phyloP scores from a whole-genome alignment of 2,888 invertebrate species.

The Lasioglossum figueresi region DNA sequence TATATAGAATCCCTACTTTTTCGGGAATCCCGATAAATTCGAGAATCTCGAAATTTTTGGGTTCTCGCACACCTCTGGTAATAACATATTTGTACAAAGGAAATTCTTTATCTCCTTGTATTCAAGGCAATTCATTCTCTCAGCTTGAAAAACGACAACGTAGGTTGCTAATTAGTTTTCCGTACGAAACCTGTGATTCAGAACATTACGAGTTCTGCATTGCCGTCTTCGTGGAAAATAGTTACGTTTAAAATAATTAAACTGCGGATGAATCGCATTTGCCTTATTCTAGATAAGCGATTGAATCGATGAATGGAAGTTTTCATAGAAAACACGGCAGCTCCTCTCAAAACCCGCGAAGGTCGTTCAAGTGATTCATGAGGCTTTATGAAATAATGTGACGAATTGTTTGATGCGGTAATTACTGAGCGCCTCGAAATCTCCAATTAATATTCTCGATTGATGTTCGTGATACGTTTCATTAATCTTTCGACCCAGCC shows the following conservation, averaged over 20 bases:
- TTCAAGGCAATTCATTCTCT: conserved; percentile 2
- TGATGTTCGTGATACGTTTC: conserved; percentile 32
- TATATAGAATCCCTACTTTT: too few species aligned
- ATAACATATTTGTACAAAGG: not conserved
- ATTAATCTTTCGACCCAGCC: conserved; percentile 41
- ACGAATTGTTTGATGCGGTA: not conserved
- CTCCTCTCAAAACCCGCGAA: not conserved
- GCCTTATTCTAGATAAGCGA: not conserved
- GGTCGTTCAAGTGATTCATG: not conserved
- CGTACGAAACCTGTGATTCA: conserved; percentile 47
- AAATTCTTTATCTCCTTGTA: not conserved
- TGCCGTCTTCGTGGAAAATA: not conserved
- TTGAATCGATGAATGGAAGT: not conserved
- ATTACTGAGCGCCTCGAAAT: conserved; percentile 26
- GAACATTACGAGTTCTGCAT: conserved; percentile 39
- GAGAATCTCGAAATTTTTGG: too few species aligned
- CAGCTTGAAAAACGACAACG: conserved; percentile 43
- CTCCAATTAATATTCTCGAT: conserved; percentile 33
- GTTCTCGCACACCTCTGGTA: too few species aligned
- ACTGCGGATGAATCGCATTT: not conserved
- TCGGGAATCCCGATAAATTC: too few species aligned
- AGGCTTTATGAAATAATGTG: not conserved
- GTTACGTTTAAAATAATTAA: not conserved
- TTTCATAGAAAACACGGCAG: not conserved
- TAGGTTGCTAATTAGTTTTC: conserved; percentile 43